These are phyloP conservation scores for Florisuga fusca DNA, from an alignment of 2,797 vertebrate genomes.

Conservation along the genomic window DNA sequence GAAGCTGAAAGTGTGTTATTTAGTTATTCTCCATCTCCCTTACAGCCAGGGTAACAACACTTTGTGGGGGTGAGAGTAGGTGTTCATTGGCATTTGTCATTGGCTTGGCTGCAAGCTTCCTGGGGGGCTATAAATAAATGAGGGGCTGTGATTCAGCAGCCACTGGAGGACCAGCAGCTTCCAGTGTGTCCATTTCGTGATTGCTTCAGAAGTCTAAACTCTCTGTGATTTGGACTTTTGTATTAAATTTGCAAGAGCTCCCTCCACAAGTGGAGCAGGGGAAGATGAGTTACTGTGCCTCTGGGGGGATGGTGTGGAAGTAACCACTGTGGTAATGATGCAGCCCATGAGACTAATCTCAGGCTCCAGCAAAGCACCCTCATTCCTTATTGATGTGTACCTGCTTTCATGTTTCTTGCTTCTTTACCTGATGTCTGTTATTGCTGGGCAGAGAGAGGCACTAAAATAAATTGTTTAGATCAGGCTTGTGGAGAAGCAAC, in stretches of 20 bases:
- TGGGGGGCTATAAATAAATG: constrained; percentile 22
- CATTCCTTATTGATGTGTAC: neutral
- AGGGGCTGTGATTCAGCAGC: constrained; percentile 41
- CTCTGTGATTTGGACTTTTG: neutral
- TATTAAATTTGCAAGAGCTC: neutral
- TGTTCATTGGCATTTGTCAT: constrained; percentile 17
- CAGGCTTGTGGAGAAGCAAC: neutral
- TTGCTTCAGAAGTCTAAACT: neutral
- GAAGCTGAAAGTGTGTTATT: neutral
- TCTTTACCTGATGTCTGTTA: neutral
- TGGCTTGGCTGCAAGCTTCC: neutral
- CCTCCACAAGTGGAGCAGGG: neutral
- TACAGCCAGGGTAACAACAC: constrained; percentile 25
- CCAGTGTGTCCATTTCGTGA: neutral
- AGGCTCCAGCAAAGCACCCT: neutral
- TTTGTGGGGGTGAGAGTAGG: constrained; percentile 3
- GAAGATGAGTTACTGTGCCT: neutral
- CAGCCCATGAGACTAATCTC: neutral
- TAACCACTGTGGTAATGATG: rapidly evolving
- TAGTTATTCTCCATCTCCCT: neutral
- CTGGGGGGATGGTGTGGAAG: neutral
- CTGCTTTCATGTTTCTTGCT: neutral
- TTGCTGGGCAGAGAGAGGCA: neutral
- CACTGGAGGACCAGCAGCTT: neutral
- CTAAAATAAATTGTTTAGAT: neutral